Evolutionary conservation across 1,140 invertebrate genomes (phyloP), one percentile per base, ranked within the genome.

Genomic region (Diploscapter pachys): DNA sequence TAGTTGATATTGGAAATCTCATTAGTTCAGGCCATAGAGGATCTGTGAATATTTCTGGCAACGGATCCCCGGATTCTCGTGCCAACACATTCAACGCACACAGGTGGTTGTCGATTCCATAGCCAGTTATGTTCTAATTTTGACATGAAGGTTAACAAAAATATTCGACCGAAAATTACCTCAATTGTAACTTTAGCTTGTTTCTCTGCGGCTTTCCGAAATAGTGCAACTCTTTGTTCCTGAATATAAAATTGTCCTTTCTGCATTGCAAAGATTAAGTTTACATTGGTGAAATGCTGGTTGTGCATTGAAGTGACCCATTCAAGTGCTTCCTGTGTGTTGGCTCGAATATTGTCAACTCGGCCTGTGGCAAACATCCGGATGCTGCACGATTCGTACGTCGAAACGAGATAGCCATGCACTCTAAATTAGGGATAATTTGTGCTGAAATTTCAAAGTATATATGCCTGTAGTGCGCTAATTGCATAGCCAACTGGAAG

Each of bases 301-400:
- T 85, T 86, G 3, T 81, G 81, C 94, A 98, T 97, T 54, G 93
- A 92, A 77, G 91, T 90, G 2, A 91, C 92, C 95, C 96, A 99
- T n/a, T 90, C 90, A 55, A 94, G 86, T 0, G 93, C 93, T 83
- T 96, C 93, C 4, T 89, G 89, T 77, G 93, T 95, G 4, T 93
- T 93, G 0, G 95, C 92, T 61, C 97, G 88, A 80, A 99, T 99
- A 86, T 94, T 96, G 86, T 99, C 97, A 2, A 99, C 96, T 63
- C 97, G 90, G 8, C 96, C 97, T 70, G 91, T 83, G 53, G 90
- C 89, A 86, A 95, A 99, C 71, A 95, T 89, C 51, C 97, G 89
- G 0, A 95, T 92, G 0, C 94, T 93, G 4, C 95, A 96, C 80
- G 95, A 98, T 87, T 99, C 97, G 86, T 99, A 99, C 0, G 96